phyloP scores from a whole-genome alignment of 1,140 invertebrate species.

The fruit fly (Drosophila melanogaster) region DNA sequence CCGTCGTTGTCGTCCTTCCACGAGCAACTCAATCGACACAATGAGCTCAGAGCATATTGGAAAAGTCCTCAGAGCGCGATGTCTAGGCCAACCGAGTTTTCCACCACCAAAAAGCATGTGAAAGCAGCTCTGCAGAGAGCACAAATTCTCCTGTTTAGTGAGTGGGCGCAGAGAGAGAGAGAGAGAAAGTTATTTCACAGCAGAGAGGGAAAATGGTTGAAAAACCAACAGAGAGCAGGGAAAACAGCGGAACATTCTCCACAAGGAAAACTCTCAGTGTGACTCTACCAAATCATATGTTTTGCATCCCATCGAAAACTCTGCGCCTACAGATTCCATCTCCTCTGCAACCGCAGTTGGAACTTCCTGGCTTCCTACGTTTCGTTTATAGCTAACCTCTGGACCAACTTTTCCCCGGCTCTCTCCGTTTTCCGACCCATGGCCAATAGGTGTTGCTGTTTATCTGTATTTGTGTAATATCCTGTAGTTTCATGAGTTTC shows the following conservation, averaged over 20 bases:
- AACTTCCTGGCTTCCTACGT: conserved; percentile 75
- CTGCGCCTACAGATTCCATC: conserved; percentile 49
- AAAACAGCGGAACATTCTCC: background rate
- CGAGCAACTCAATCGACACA: conserved; percentile 84
- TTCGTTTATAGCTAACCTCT: conserved; percentile 54
- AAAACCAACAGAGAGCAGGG: conserved; percentile 7
- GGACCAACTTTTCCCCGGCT: conserved; percentile 1
- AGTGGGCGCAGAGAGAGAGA: conserved; percentile 34
- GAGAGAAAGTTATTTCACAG: background rate
- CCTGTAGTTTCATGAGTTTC: conserved; percentile 78
- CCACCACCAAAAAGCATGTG: conserved; percentile 64
- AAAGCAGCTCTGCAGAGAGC: conserved; percentile 32
- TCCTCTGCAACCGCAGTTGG: conserved; percentile 62
- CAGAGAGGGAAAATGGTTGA: background rate
- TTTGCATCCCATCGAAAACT: conserved; percentile 31
- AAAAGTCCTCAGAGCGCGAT: conserved; percentile 70
- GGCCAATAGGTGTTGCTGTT: conserved; percentile 40
- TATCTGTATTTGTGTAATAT: conserved; percentile 72
- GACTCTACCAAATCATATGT: conserved; percentile 59
- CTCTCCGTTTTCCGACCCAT: background rate
- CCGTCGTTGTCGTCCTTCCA: conserved; percentile 75
- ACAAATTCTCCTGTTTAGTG: conserved; percentile 22
- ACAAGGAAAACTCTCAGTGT: conserved; percentile 6
- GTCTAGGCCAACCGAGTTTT: conserved; percentile 51
- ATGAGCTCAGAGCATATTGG: conserved; percentile 75